These are phyloP conservation scores for Platypus cylindrus DNA, from an alignment of 2,888 invertebrate species.

Conservation along the genomic window DNA sequence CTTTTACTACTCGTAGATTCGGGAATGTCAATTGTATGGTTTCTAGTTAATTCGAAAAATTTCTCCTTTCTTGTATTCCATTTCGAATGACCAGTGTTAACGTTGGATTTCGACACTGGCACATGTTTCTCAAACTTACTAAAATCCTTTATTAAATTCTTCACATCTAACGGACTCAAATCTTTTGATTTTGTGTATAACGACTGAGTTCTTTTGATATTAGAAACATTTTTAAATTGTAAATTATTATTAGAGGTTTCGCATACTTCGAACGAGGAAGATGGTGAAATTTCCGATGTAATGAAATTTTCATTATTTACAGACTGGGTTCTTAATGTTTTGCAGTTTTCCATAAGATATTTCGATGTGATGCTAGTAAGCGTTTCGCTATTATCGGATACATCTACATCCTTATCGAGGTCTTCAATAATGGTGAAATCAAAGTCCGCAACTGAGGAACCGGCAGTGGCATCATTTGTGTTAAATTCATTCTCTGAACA, in stretches of 20 bases:
- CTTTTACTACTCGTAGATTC: slow-evolving; percentile 20
- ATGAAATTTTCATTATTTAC: slow-evolving; percentile 4
- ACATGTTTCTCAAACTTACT: slow-evolving; percentile 23
- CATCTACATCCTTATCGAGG: slow-evolving; percentile 23
- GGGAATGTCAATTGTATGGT: slow-evolving; percentile 22
- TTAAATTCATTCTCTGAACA: slow-evolving; percentile 51
- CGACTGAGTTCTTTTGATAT: slow-evolving; percentile 21
- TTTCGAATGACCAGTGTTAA: slow-evolving; percentile 26
- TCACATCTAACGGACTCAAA: slow-evolving; percentile 18
- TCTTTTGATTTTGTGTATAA: slow-evolving; percentile 18
- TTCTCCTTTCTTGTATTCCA: slow-evolving; percentile 31
- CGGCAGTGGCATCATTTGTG: slow-evolving; percentile 55
- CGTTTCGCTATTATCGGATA: slow-evolving; percentile 17
- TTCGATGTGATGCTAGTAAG: slow-evolving; percentile 17
- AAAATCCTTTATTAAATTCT: slow-evolving; percentile 20
- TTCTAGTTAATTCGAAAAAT: slow-evolving; percentile 24
- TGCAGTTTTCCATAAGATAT: slow-evolving; percentile 12
- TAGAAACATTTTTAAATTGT: slow-evolving; percentile 22
- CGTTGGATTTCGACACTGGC: slow-evolving; percentile 17
- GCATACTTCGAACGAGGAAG: slow-evolving; percentile 18
- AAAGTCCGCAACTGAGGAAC: slow-evolving; percentile 44
- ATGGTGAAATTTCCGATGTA: slow-evolving; percentile 17
- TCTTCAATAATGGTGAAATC: slow-evolving; percentile 41
- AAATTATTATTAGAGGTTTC: slow-evolving; percentile 18
- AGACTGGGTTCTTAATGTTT: slow-evolving; percentile 8